Conservation (phyloP, 2,888 invertebrate species). For the Ectropis crepuscularia region DNA sequence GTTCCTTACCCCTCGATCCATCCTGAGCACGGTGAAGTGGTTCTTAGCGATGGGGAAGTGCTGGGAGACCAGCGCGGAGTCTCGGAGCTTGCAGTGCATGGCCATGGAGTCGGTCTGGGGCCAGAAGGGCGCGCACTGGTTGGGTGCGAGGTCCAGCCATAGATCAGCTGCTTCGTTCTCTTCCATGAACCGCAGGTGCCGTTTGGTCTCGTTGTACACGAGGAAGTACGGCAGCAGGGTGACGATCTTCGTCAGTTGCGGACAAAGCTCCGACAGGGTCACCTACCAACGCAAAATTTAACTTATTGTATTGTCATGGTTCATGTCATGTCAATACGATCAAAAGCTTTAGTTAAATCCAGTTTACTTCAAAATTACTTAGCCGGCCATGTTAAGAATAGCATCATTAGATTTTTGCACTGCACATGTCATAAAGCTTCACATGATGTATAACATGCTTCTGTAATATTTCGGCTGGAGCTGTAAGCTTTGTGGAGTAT, state of each 20-base stretch:
- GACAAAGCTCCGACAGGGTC: conserved; percentile 88
- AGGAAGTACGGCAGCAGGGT: conserved; percentile 92
- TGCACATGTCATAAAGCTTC: too few species aligned
- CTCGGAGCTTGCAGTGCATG: conserved; percentile 91
- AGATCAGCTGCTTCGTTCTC: conserved; percentile 93
- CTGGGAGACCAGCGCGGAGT: conserved; percentile 90
- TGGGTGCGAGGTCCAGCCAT: conserved; percentile 90
- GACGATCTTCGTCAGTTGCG: conserved; percentile 91
- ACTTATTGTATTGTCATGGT: background rate
- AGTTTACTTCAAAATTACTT: too few species aligned
- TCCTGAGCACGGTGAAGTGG: conserved; percentile 90
- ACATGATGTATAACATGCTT: too few species aligned
- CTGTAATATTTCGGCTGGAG: too few species aligned
- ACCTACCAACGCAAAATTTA: conserved; percentile 62
- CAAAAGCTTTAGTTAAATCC: too few species aligned
- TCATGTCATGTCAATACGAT: too few species aligned
- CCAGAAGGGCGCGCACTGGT: conserved; percentile 91
- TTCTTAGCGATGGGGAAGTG: conserved; percentile 89
- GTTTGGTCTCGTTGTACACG: conserved; percentile 89
- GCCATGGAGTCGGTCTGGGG: conserved; percentile 92
- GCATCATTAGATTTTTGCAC: too few species aligned
- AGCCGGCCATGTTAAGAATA: too few species aligned
- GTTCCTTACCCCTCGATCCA: conserved; percentile 91
- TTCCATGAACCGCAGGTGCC: conserved; percentile 90
- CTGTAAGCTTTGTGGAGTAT: too few species aligned